Evolutionary conservation across 1,140 invertebrate species (phyloP), one percentile per base, ranked within the genome.

Genomic region (Littorina saxatilis): DNA sequence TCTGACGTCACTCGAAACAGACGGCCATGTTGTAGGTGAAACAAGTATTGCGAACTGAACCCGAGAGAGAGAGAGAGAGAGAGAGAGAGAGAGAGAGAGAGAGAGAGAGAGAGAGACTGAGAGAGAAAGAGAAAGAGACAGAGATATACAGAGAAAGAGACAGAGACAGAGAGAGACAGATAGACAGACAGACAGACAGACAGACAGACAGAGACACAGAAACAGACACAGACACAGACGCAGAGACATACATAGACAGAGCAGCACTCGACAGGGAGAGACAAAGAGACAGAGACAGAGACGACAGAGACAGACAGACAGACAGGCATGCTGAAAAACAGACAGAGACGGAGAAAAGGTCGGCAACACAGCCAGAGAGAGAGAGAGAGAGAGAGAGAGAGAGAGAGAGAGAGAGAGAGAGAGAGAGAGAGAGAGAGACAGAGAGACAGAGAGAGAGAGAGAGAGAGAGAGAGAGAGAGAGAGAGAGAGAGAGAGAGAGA

Each of bases 381-480:
- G 61, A 32, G 23, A 32, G 61, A n/a, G 32, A 66, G 61, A 32
- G 32, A 66, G 61, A n/a, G 23, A 66, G 61, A 27, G 27, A 27
- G 27, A 9, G 27, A n/a, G 11, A n/a, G 27, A n/a, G n/a, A 27
- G 27, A 32, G 11, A 32, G 61, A 32, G 61, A 32, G 61, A 32
- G 61, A 32, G 61, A 32, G 61, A 32, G 61, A 32, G 61, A 32
- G 61, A 32, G 61, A 66, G 32, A 37, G 32, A 70, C 20, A 70
- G 0, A 39, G 39, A 70, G 29, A 70, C 20, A 70, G 1, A 70
- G 39, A 32, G n/a, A 70, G 39, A 70, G 17, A 66, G 63, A 66
- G n/a, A 66, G 63, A 35, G n/a, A 66, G 63, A 29, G 63, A 66
- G 63, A 50, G 9, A 66, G 63, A 2, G 63, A 66, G 63, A 66